Conservation (phyloP, 2,113 vertebrate genomes). For the Megaptera novaeangliae region DNA sequence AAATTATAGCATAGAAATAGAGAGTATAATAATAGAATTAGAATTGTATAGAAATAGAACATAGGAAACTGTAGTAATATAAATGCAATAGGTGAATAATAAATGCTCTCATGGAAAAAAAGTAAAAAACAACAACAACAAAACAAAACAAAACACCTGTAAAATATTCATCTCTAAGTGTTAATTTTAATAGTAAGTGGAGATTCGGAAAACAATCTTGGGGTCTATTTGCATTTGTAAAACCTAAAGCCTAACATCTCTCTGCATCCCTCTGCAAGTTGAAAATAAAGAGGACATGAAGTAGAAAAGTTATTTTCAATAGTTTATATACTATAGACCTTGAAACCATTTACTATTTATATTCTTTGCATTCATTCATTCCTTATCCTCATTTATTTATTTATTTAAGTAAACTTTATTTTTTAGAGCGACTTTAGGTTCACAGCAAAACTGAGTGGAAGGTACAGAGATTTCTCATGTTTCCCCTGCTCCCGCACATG, state of each 20-base stretch:
- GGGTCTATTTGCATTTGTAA: background rate
- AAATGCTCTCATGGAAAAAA: background rate
- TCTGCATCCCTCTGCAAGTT: background rate
- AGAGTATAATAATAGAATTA: background rate
- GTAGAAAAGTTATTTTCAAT: background rate
- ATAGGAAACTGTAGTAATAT: background rate
- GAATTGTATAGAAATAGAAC: background rate
- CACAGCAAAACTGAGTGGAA: background rate
- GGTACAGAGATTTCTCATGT: background rate
- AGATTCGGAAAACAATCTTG: background rate
- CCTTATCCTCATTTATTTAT: background rate
- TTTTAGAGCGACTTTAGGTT: background rate
- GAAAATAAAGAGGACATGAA: background rate
- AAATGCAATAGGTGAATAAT: background rate
- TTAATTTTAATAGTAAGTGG: background rate
- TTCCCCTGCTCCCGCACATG: background rate
- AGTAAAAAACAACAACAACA: background rate
- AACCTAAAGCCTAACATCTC: background rate
- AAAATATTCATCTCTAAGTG: background rate
- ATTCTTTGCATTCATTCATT: background rate
- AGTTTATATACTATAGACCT: background rate
- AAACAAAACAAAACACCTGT: background rate
- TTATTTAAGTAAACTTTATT: background rate
- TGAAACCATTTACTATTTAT: background rate
- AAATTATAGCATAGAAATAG: background rate